Base-by-base conservation (phyloP, 2,113 vertebrate genomes). In the Anguilla rostrata region DNA sequence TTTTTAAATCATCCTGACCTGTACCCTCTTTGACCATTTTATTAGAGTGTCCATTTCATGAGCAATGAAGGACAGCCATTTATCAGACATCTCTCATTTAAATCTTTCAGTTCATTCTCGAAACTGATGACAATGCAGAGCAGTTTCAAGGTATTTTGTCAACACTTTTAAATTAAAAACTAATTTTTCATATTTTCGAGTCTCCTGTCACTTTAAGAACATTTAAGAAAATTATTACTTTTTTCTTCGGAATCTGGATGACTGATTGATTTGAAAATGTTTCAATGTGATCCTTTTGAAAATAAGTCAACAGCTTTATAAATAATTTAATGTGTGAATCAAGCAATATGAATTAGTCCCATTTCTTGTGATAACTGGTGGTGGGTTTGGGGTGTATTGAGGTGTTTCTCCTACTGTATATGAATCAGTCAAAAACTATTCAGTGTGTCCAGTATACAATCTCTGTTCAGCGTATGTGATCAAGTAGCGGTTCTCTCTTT, bases 91-190 rank as follows among this genome's bases (percentile, higher is more conserved):
- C 34, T 81, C 40, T 79, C n/a, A 78, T 78, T 49, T 79, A 46
- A 14, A 81, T 60, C 20, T 41, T 85, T 34, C 84, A 63, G 78
- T 60, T 85, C 39, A 22, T 85, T 80, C 84, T 63, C 11, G 5
- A 63, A 80, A 60, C 16, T 11, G 78, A 22, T 60, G 84, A 63
- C 84, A 49, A 7, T 40, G 53, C 53, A 80, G 78, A 53, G 78
- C 49, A 80, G 14, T 80, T 26, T 75, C 75, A 20, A 53, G 46
- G 84, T 85, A 53, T 85, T 80, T 85, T 16, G 78, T 26, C 43
- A n/a, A 49, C n/a, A 53, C 26, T 49, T 15, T 53, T 26, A 82
- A 82, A 78, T 12, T 75, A 14, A n/a, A 12, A 12, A 34, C 11
- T 71, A n/a, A 14, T 75, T 34, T 34, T 75, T 26, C 5, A 26